Evolutionary conservation across 2,113 vertebrate species (phyloP).

Genomic region (Platysteira castanea): DNA sequence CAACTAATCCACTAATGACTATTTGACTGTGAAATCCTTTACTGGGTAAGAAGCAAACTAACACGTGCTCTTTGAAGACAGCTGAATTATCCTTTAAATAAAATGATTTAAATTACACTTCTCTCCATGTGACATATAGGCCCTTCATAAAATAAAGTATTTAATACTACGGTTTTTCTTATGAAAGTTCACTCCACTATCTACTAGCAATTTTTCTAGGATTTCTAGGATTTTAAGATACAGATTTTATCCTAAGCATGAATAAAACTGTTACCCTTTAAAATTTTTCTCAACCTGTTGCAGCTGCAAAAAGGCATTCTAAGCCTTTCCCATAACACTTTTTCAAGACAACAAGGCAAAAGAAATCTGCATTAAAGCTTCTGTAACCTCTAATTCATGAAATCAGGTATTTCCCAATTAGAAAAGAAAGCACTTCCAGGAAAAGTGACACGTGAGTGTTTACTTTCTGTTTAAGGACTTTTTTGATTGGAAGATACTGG

Average conservation of each 20-base stretch:
- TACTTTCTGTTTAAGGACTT: conserved; percentile 70
- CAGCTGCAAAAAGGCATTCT: not conserved
- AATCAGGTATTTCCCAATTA: conserved; percentile 71
- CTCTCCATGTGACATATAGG: not conserved
- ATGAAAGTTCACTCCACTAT: not conserved
- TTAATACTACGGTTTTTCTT: not conserved
- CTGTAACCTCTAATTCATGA: conserved; percentile 51
- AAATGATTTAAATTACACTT: not conserved
- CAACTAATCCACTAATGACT: not conserved
- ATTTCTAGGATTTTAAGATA: not conserved
- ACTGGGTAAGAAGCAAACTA: not conserved
- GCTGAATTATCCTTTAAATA: not conserved
- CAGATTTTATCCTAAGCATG: not conserved
- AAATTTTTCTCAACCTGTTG: not conserved
- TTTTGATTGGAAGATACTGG: conserved; percentile 75
- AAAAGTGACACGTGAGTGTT: conserved; percentile 62
- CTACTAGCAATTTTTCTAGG: not conserved
- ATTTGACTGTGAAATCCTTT: not conserved
- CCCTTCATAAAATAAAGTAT: not conserved
- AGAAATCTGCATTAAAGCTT: conserved; percentile 46
- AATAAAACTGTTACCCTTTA: not conserved
- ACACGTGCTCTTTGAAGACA: not conserved
- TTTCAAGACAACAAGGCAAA: conserved; percentile 24
- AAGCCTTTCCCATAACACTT: not conserved
- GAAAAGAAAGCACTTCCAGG: conserved; percentile 44